Evolutionary conservation across 1,140 invertebrate species (phyloP), one percentile per base, ranked within the genome.

Genomic region (Adoxophyes honmai): DNA sequence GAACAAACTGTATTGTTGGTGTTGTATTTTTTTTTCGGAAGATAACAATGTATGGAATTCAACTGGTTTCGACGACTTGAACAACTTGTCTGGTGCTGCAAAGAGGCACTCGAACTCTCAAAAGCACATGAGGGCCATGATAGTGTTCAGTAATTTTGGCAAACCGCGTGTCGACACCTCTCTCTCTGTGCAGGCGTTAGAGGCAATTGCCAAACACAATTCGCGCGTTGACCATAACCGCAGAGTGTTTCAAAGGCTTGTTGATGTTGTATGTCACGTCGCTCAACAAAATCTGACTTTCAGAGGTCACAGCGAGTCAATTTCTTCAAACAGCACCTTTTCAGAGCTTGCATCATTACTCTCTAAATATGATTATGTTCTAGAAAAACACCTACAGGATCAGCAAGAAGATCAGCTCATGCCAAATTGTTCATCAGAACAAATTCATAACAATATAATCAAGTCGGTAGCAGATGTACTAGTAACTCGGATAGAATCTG

Each of bases 391-490:
- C n/a, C 6, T 28, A n/a, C 9, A 48, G 36, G 52, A 14, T 7
- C 4, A 28, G 44, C 11, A 13, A 16, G 15, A 15, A 34, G n/a
- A 1, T 42, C 13, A 14, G 38, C 38, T 42, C 38, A 8, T 36
- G 18, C 15, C 14, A 44, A n/a, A 33, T 37, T 57, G 28, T 65
- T 58, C 28, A 53, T 44, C 16, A 52, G n/a, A n/a, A n/a, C n/a
- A 51, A 35, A 59, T 57, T 55, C 55, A 61, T 51, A 58, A 61
- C 38, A 53, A 66, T 37, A 53, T 59, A 33, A 62, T 66, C 52
- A 36, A 54, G 4, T 48, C 18, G 10, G 39, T 54, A 13, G 51
- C 55, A 10, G 37, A 35, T 8, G 55, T 61, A 33, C 57, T 61
- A 11, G n/a, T 15, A 14, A 10, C 37, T 21, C n/a, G 39, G 6